phyloP scores from a whole-genome alignment of 30 jellyfish, hydroid and myxozoan species.

The Hydra vulgaris region DNA sequence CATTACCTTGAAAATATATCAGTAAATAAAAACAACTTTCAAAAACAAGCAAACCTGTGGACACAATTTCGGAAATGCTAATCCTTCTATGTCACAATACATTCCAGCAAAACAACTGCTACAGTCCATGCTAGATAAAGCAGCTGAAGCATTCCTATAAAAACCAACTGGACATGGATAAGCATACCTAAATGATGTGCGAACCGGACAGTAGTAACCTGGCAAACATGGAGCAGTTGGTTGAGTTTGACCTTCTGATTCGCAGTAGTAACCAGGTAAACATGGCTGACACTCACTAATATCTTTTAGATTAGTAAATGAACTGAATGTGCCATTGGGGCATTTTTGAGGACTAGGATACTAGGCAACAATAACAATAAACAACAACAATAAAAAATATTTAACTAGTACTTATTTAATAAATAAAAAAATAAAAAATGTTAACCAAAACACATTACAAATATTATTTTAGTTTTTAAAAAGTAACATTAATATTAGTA shows the following conservation, averaged over 20 bases:
- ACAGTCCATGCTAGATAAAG: conserved; percentile 80
- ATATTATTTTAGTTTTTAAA: neutral
- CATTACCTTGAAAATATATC: neutral
- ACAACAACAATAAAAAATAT: neutral
- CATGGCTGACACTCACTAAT: conserved; percentile 73
- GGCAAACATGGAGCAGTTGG: conserved; percentile 86
- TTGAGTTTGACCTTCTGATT: conserved; percentile 69
- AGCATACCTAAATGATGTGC: conserved; percentile 63
- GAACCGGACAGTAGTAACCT: conserved; percentile 88
- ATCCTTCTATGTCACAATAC: conserved; percentile 75
- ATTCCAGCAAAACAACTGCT: conserved; percentile 83
- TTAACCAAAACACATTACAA: neutral
- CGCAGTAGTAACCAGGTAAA: conserved; percentile 85
- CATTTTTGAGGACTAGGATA: conserved; percentile 66
- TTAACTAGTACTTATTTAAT: neutral
- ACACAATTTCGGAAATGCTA: conserved; percentile 67
- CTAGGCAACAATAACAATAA: conserved; percentile 21
- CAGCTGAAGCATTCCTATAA: conserved; percentile 92
- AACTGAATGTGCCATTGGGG: conserved; percentile 90
- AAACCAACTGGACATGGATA: conserved; percentile 95
- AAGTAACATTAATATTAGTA: no score
- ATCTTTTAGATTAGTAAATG: conserved; percentile 53
- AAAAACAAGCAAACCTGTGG: conserved; percentile 70
- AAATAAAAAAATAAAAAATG: neutral
- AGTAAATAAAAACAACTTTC: no score